Percentiles rank a stretch among this genome's conserved stretches.
Conservation (phyloP, 2,888 invertebrate species). For the Hetaerina titia region DNA sequence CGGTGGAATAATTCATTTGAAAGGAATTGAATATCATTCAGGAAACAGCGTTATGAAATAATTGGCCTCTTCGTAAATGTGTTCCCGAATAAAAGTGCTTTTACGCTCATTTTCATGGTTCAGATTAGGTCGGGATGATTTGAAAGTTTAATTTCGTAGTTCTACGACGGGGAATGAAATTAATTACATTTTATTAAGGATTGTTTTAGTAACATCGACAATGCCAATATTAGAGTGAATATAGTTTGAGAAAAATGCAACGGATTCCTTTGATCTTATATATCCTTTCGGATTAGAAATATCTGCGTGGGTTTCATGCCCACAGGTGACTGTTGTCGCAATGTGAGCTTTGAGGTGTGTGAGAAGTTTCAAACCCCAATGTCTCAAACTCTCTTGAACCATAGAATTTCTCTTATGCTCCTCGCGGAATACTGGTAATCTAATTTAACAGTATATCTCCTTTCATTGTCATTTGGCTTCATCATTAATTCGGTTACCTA, state of each 20-base stretch:
- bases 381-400: neutral
- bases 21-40: slow-evolving; percentile 18
- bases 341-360: neutral
- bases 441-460: too few species aligned
- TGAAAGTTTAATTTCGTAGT: neutral
- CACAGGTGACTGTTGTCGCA: neutral
- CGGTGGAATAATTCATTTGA: slow-evolving; percentile 44
- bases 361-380: neutral
- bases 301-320: neutral
- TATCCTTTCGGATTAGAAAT: neutral
- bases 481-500: too few species aligned
- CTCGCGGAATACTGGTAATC: neutral
- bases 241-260: neutral
- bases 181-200: neutral
- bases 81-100: neutral
- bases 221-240: neutral
- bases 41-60: slow-evolving; percentile 44
- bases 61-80: slow-evolving; percentile 13
- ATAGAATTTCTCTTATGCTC: neutral
- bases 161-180: neutral
- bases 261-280: neutral
- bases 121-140: neutral
- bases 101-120: neutral
- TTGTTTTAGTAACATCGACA: neutral
- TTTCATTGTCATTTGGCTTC: too few species aligned